Evolutionary conservation across 2,888 invertebrate genomes (phyloP).

Genomic region (Polymixis flavicincta): DNA sequence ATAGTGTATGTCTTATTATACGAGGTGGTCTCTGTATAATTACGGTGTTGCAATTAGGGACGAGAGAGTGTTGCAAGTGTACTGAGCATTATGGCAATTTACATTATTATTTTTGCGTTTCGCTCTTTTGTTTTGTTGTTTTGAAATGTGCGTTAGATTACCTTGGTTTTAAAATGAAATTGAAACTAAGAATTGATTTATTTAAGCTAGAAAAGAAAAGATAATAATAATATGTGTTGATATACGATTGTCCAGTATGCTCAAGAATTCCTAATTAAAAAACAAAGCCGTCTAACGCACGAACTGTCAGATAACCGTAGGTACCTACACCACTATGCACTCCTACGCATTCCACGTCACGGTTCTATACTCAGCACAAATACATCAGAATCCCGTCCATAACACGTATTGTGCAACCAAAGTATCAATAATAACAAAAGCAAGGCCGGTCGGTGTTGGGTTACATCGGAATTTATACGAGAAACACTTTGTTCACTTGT

Average conservation of each 20-base stretch:
- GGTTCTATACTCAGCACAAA: slow-evolving; percentile 51
- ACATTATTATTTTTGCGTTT: slow-evolving; percentile 48
- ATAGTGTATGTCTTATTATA: slow-evolving; percentile 47
- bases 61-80: slow-evolving; percentile 62
- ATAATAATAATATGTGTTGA: neutral
- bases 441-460: slow-evolving; percentile 60
- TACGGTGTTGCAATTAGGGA: slow-evolving; percentile 65
- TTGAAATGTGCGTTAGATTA: slow-evolving; percentile 30
- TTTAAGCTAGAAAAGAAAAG: neutral
- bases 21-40: slow-evolving; percentile 60
- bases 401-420: slow-evolving; percentile 65
- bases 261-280: slow-evolving; percentile 21
- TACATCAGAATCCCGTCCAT: slow-evolving; percentile 45
- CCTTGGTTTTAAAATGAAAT: slow-evolving; percentile 13
- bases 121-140: slow-evolving; percentile 38
- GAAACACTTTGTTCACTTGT: slow-evolving; percentile 50
- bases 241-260: neutral
- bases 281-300: slow-evolving; percentile 47
- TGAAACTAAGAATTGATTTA: neutral
- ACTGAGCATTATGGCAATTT: slow-evolving; percentile 56
- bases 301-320: slow-evolving; percentile 48
- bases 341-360: slow-evolving; percentile 57
- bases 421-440: slow-evolving; percentile 65
- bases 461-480: slow-evolving; percentile 62
- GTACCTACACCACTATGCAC: slow-evolving; percentile 26